Percentiles rank a stretch among this genome's conserved stretches.
Evolutionary conservation across 2,888 invertebrate genomes (phyloP).

Genomic region (Meta bourneti): DNA sequence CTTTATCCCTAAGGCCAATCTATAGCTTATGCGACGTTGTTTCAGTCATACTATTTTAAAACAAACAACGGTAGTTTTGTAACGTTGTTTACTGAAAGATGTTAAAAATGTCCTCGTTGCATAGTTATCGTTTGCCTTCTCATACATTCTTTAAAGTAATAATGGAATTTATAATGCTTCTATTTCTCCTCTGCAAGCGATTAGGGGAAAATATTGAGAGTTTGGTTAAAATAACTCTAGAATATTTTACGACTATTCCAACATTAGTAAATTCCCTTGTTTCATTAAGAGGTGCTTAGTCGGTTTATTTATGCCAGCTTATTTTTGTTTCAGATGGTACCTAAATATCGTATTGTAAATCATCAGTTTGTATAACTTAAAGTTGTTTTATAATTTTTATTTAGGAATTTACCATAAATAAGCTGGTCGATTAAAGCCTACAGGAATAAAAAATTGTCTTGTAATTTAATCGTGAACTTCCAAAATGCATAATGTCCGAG

Average conservation of each 20-base stretch:
- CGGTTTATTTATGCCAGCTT: background rate
- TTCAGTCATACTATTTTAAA: background rate
- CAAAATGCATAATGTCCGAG: too few species aligned
- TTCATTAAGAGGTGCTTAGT: background rate
- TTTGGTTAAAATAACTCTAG: background rate
- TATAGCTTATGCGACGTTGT: background rate
- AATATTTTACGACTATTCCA: background rate
- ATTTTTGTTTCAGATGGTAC: background rate
- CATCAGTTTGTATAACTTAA: background rate
- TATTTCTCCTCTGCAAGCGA: background rate
- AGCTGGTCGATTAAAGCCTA: too few species aligned
- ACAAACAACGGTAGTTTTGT: background rate
- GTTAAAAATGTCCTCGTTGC: background rate
- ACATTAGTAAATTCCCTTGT: background rate
- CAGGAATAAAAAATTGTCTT: too few species aligned
- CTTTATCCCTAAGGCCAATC: constrained; percentile 1
- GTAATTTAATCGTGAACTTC: too few species aligned
- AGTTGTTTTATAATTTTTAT: background rate
- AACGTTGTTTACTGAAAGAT: background rate
- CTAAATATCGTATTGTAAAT: background rate
- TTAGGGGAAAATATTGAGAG: background rate
- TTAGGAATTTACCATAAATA: too few species aligned
- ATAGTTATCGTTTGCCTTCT: background rate
- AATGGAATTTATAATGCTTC: background rate
- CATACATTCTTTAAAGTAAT: background rate